Base-by-base conservation (phyloP, 2,113 vertebrate genomes). In the Brachypodius melanocephalos region DNA sequence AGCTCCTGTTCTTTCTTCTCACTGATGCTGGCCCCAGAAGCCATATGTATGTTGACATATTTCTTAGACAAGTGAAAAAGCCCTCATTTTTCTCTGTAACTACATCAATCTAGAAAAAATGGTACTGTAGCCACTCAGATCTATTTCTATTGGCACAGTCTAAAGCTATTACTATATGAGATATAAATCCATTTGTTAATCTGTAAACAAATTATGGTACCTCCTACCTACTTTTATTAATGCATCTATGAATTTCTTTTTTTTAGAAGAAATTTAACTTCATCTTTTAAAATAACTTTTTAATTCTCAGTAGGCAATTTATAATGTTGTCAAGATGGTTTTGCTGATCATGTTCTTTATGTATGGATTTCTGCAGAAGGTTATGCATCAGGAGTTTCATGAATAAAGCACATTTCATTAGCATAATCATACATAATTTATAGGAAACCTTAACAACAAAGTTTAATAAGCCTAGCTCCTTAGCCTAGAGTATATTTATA, bases 41-140 rank as follows among this genome's bases (percentile, higher is more conserved):
- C 48, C 71, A 85, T 17, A 17, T 72, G 8, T 29, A 45, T 87
- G 72, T 69, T 73, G 45, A 59, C 38, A 4, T 49, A 82, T 71
- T 85, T 90, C 68, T 94, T 90, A 83, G 69, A 91, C 2, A 83
- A 95, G 40, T 71, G 42, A 54, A 94, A 88, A 89, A 90, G 9
- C 6, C 26, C 8, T 66, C 28, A 38, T 32, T 66, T 82, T 91
- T 71, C 59, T 87, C 46, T 43, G 12, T 46, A 73, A 74, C 29
- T 59, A 4, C 48, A 73, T 68, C 79, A 71, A 25, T 76, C 18
- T 51, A 25, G 68, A 80, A 88, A 86, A 87, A 68, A 52, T 4
- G 55, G 8, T 19, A 49, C 12, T 46, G n/a, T 14, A 97, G 43
- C 62, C 86, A 94, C 58, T 82, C 26, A 34, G 52, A 40, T 81